Evolutionary conservation across 2,888 invertebrate species (phyloP), one percentile per base, ranked within the genome.

Genomic region (Trissolcus brochymenae): DNA sequence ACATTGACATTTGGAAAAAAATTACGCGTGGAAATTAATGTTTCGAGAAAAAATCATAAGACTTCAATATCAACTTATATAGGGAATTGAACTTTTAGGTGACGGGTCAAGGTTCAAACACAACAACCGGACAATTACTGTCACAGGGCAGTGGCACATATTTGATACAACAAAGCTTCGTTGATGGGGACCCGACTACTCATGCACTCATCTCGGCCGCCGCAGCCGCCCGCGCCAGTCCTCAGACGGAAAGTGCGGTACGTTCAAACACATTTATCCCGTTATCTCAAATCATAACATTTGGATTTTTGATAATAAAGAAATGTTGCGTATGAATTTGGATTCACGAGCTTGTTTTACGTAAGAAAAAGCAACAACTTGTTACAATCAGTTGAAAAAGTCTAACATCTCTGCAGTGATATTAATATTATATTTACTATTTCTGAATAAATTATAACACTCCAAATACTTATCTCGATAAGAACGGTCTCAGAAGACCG

Each of bases 201-300:
- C 90, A 90, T 71, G 90, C 91, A 6, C 87, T 90, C 14, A 88
- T 89, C 80, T 88, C 93, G 61, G 91, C 92, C 17, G 76, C 77
- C 53, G 91, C 92, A 13, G 90, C 92, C 19, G 90, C 91, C 56
- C 91, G 93, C 74, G 91, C 93, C 56, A 93, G 93, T 73, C 94
- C 94, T 14, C 93, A 93, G 85, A 93, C 93, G 56, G 92, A 93
- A 82, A 92, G 90, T 82, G 92, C 94, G 85, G 94, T 94, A 90
- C 92, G 92, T 90, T 78, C 29, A 2, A 9, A 35, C 9, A 35
- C 7, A 35, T 11, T 2, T 11, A 11, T 9, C 35, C 35, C 7
- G 6, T 35, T 35, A 35, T 35, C 35, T 35, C 35, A 35, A 6
- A 35, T 11, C 7, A 35, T 11, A 35, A 67, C 62, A 67, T 74